Evolutionary conservation across 2,797 vertebrate species (phyloP).

Genomic region (Mus minutoides): DNA sequence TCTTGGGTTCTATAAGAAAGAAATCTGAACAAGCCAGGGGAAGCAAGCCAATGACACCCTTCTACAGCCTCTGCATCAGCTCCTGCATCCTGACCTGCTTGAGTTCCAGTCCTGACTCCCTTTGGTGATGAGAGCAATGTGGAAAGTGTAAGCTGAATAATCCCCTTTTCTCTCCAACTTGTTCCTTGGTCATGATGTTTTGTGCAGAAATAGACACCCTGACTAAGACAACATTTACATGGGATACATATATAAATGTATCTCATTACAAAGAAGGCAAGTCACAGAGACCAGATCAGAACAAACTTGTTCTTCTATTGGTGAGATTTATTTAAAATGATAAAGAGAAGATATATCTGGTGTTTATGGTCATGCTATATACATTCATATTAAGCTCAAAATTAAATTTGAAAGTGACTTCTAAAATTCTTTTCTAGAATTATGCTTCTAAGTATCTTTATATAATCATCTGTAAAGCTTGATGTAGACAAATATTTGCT

Average conservation of each 20-base stretch:
- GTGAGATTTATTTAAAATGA: not conserved
- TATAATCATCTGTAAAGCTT: not conserved
- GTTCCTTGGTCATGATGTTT: too few species aligned
- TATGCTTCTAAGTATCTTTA: not conserved
- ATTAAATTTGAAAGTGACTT: not conserved
- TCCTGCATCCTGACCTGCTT: too few species aligned
- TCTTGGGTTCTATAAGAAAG: too few species aligned
- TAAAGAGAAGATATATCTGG: not conserved
- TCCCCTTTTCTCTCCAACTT: too few species aligned
- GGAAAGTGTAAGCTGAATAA: too few species aligned
- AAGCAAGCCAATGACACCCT: too few species aligned
- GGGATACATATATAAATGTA: not conserved
- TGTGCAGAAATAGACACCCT: too few species aligned
- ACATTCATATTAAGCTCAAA: not conserved
- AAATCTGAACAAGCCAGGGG: too few species aligned
- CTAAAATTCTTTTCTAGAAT: not conserved
- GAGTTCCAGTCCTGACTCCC: too few species aligned
- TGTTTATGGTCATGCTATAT: not conserved
- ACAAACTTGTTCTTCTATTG: too few species aligned
- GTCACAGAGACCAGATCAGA: not conserved
- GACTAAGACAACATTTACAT: not conserved
- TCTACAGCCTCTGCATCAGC: too few species aligned
- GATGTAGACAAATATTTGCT: not conserved
- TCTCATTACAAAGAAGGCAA: not conserved
- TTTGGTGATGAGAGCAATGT: too few species aligned